Conservation (phyloP, 2,113 vertebrate genomes). For the Myrmecophaga tridactyla region DNA sequence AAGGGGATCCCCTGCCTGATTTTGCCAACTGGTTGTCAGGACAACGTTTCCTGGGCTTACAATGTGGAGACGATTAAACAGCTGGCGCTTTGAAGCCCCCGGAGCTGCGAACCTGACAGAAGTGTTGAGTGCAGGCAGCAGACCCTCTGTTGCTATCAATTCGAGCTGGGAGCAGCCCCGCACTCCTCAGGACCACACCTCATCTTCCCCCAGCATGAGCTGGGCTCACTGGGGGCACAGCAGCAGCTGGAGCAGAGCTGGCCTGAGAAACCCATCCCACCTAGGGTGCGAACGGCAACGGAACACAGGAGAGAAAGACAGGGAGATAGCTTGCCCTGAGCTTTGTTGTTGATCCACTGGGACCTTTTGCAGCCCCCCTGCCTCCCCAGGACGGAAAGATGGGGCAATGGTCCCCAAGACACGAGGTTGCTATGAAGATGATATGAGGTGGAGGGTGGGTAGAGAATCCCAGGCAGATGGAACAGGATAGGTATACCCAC, state of each 20-base stretch:
- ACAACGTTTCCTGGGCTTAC: constrained; percentile 4
- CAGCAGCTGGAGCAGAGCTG: too few species aligned
- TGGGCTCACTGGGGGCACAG: not conserved
- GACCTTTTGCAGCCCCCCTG: not conserved
- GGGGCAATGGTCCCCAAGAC: not conserved
- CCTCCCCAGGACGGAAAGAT: not conserved
- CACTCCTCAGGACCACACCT: constrained; percentile 14
- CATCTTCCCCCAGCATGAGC: not conserved
- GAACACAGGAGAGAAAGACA: rapidly evolving
- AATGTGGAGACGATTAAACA: constrained; percentile 64
- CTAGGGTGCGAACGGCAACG: rapidly evolving
- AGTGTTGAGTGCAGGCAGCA: constrained; percentile 43
- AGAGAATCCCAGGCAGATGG: not conserved
- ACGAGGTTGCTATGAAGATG: not conserved
- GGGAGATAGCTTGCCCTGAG: not conserved
- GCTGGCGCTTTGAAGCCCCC: not conserved
- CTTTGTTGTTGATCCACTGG: not conserved
- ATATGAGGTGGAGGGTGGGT: rapidly evolving
- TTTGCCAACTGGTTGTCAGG: constrained; percentile 1
- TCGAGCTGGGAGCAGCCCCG: not conserved
- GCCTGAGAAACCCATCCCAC: not conserved
- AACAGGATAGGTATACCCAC: not conserved
- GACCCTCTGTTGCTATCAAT: not conserved
- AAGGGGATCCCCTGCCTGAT: not conserved
- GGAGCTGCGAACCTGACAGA: not conserved